Conservation (phyloP, 2,888 invertebrate species). For the Limnephilus marmoratus region DNA sequence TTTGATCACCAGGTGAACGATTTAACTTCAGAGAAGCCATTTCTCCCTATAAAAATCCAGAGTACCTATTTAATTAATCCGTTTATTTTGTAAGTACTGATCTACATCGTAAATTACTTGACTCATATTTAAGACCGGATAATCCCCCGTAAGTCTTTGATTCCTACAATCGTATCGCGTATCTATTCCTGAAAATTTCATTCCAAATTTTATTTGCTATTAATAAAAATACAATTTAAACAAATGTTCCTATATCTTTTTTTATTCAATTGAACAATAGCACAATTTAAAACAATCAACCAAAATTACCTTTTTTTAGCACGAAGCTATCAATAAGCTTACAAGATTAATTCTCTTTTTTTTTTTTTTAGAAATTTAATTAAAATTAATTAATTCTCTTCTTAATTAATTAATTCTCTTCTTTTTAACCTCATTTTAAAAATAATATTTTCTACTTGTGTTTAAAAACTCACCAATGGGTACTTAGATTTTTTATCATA, state of each 20-base stretch:
- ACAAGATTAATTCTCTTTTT: too few species aligned
- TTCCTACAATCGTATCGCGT: not conserved
- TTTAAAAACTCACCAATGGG: too few species aligned
- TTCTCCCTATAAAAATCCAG: not conserved
- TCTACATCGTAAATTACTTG: not conserved
- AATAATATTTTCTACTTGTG: too few species aligned
- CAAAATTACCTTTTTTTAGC: too few species aligned
- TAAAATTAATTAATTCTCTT: too few species aligned
- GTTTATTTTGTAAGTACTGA: not conserved
- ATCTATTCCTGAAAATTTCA: not conserved
- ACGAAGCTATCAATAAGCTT: too few species aligned
- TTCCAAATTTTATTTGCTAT: not conserved
- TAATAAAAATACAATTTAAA: not conserved
- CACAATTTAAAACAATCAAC: not conserved
- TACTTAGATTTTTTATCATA: too few species aligned
- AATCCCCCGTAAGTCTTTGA: not conserved
- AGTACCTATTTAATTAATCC: not conserved
- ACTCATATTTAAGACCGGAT: not conserved
- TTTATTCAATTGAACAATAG: not conserved
- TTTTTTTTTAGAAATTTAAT: too few species aligned
- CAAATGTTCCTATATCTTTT: not conserved
- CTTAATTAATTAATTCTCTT: too few species aligned
- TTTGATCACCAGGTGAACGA: not conserved
- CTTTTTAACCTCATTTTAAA: too few species aligned
- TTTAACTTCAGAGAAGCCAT: not conserved